These are phyloP conservation scores for Lophotis ruficrista DNA, from an alignment of 2,113 vertebrate genomes.

Conservation along the genomic window DNA sequence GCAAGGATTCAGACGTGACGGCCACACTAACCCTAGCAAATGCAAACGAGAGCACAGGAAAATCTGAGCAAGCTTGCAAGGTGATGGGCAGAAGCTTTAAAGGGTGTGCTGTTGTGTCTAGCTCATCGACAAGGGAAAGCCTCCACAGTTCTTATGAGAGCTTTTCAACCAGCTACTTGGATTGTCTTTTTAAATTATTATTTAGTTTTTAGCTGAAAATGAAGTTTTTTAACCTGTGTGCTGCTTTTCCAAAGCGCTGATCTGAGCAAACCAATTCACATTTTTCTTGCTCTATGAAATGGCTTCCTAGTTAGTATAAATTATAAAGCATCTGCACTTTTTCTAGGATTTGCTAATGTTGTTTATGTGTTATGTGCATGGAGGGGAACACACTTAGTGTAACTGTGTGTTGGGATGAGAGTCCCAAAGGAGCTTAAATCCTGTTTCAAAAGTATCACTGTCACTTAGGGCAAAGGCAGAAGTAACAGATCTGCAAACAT, in stretches of 20 bases:
- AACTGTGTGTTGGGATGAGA: not conserved
- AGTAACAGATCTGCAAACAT: not conserved
- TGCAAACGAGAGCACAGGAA: not conserved
- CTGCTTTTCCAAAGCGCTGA: not conserved
- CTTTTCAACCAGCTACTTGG: not conserved
- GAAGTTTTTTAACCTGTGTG: not conserved
- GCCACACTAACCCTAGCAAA: not conserved
- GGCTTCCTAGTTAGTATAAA: not conserved
- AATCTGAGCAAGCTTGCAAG: not conserved
- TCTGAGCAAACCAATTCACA: not conserved
- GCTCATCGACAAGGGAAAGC: not conserved
- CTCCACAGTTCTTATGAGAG: not conserved
- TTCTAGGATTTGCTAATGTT: not conserved
- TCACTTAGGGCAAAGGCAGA: not conserved
- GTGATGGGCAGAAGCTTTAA: not conserved
- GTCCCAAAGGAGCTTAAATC: not conserved
- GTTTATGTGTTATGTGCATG: rapidly evolving
- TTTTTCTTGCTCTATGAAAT: not conserved
- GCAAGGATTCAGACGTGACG: not conserved
- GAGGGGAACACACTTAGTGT: not conserved
- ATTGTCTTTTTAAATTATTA: not conserved
- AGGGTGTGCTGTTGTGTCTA: not conserved
- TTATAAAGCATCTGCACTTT: not conserved
- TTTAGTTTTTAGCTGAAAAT: not conserved
- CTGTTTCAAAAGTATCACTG: not conserved